phyloP scores from a whole-genome alignment of 2,888 invertebrate species.

The Taenaris catops region DNA sequence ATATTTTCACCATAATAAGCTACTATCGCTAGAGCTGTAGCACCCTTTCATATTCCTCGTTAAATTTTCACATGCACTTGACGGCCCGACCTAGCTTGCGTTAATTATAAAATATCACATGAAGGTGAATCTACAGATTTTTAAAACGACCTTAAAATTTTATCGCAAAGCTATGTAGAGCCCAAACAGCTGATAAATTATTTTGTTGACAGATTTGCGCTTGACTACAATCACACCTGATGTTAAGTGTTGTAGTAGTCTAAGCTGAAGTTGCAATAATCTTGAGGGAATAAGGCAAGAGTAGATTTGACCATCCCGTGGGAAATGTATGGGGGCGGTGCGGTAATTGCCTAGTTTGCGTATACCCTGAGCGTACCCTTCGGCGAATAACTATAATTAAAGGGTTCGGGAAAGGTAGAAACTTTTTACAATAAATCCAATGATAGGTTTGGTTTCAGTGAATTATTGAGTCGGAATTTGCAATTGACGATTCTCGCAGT shows the following conservation, averaged over 20 bases:
- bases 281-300: too few species aligned
- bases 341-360: conserved; percentile 72
- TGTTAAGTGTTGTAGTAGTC: too few species aligned
- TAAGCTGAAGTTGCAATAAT: too few species aligned
- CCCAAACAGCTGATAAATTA: too few species aligned
- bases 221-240: too few species aligned
- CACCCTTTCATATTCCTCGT: conserved; percentile 48
- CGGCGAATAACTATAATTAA: conserved; percentile 56
- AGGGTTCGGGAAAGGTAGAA: conserved; percentile 33
- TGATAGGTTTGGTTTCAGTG: conserved; percentile 13
- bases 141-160: too few species aligned
- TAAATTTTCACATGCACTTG: conserved; percentile 78
- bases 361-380: conserved; percentile 58
- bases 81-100: conserved; percentile 70
- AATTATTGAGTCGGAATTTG: conserved; percentile 9
- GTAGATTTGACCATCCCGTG: conserved; percentile 68
- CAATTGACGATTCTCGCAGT: not conserved
- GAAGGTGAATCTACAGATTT: conserved; percentile 63
- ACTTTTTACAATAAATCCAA: conserved; percentile 9
- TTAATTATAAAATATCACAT: conserved; percentile 79
- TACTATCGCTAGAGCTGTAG: not conserved
- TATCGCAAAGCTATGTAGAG: too few species aligned
- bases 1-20: too few species aligned
- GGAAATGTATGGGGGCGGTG: conserved; percentile 63
- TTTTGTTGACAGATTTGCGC: too few species aligned